phyloP scores from a whole-genome alignment of 2,888 invertebrate genomes.

The Drosophila paramelanica region DNA sequence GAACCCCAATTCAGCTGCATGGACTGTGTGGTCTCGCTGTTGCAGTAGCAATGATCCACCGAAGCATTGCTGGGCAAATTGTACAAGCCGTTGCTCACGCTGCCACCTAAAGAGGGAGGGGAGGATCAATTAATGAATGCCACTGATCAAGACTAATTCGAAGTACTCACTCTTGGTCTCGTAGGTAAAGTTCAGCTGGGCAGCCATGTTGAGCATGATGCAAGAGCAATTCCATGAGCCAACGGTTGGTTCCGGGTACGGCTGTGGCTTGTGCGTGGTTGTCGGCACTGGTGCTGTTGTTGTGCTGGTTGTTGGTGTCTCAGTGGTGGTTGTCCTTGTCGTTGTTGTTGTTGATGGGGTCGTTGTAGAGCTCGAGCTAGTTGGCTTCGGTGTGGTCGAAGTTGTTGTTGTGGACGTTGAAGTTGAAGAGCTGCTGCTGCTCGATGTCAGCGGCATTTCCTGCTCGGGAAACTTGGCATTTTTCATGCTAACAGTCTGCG shows the following conservation, averaged over 20 bases:
- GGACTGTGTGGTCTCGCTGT: conserved; percentile 80
- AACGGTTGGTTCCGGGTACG: conserved; percentile 81
- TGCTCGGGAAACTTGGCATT: conserved; percentile 27
- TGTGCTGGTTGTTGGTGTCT: conserved; percentile 64
- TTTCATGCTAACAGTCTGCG: conserved; percentile 26
- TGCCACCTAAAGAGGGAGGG: conserved; percentile 66
- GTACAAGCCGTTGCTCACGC: conserved; percentile 78
- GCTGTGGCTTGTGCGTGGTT: conserved; percentile 80
- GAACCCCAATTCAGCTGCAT: conserved; percentile 84
- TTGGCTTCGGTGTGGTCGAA: conserved; percentile 61
- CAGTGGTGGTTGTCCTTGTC: conserved; percentile 66
- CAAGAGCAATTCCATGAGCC: conserved; percentile 88
- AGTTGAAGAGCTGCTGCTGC: conserved; percentile 24
- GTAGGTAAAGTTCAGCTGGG: conserved; percentile 87
- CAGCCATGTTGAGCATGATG: conserved; percentile 88
- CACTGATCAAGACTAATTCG: neutral
- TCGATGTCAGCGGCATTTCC: conserved; percentile 17
- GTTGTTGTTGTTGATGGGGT: conserved; percentile 29
- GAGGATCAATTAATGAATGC: neutral
- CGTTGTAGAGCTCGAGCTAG: conserved; percentile 23
- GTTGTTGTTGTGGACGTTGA: conserved; percentile 53
- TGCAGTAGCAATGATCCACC: conserved; percentile 84
- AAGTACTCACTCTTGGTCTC: conserved; percentile 74
- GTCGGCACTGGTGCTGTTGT: conserved; percentile 76
- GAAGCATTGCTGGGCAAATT: conserved; percentile 85